phyloP scores from a whole-genome alignment of 2,888 invertebrate species.

The Dastarcus helophoroides region DNA sequence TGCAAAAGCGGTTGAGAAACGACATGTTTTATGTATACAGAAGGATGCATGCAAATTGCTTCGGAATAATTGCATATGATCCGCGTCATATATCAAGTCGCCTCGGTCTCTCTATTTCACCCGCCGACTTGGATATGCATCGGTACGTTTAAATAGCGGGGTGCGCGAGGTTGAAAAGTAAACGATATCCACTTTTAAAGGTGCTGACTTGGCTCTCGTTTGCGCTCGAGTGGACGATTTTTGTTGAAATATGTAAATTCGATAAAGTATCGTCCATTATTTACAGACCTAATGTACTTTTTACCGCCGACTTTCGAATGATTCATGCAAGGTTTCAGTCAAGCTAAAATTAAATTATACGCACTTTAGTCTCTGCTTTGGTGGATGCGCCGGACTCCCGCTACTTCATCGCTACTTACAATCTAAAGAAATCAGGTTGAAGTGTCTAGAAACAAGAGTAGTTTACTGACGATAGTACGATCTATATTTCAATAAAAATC shows the following conservation, averaged over 20 bases:
- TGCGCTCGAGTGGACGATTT: conserved; percentile 29
- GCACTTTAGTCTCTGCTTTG: no score
- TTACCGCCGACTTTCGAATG: no score
- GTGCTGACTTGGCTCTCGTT: conserved; percentile 30
- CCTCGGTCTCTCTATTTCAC: neutral
- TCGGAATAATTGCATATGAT: conserved; percentile 1
- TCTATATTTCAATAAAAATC: no score
- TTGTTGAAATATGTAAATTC: conserved; percentile 38
- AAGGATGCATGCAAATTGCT: conserved; percentile 1
- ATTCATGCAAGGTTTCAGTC: no score
- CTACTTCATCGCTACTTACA: no score
- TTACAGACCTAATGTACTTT: conserved; percentile 22
- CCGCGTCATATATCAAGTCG: conserved; percentile 1
- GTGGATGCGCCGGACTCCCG: no score
- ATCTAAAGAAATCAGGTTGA: no score
- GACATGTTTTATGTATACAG: conserved; percentile 1
- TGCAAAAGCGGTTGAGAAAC: neutral
- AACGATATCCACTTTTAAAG: conserved; percentile 32
- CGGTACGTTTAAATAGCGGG: conserved; percentile 2
- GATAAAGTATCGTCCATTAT: conserved; percentile 28
- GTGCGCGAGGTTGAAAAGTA: conserved; percentile 19
- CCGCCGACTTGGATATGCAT: neutral
- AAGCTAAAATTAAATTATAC: no score
- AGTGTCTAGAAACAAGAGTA: no score
- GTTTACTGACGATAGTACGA: no score